Conservation (phyloP, 2,113 vertebrate species). For the zebrafish (Danio rerio) region GRCz12tu NC_133180.1:46186001-46186500, state of each 20-base stretch:
- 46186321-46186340: neutral
- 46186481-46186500: neutral
- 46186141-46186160: no score
- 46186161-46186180: no score
- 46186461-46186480: neutral
- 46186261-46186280: neutral
- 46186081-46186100: no score
- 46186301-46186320: no score
- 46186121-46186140: no score
- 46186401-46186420: neutral
- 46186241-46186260: neutral
- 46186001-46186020: no score
- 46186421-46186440: neutral
- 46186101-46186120: no score
- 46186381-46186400: no score
- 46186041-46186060: no score
- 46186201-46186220: neutral
- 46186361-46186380: neutral
- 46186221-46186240: neutral
- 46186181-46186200: neutral
- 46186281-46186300: neutral
- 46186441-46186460: neutral
- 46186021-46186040: no score
- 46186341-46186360: neutral
- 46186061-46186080: no score